Percentiles rank a stretch among this genome's conserved stretches.
Conservation (phyloP, 2,113 vertebrate species). For the Sprattus sprattus region DNA sequence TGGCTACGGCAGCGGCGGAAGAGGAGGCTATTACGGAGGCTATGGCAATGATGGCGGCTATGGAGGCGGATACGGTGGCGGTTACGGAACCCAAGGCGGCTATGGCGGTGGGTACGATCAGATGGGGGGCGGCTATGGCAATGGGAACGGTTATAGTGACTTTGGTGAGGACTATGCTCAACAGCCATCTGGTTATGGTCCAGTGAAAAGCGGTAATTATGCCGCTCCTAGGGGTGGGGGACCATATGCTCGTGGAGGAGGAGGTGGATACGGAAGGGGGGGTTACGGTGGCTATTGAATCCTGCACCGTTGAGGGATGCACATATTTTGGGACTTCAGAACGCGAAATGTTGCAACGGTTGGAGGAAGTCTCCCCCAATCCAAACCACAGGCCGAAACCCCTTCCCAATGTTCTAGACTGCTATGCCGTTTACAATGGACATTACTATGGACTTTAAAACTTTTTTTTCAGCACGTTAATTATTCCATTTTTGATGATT, state of each 20-base stretch:
- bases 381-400: conserved; percentile 11
- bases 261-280: conserved; percentile 66
- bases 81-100: conserved; percentile 67
- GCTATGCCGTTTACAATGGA: conserved; percentile 15
- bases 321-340: conserved; percentile 13
- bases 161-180: conserved; percentile 86
- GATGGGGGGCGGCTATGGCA: conserved; percentile 76
- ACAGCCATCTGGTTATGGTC: conserved; percentile 85
- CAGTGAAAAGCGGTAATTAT: conserved; percentile 84
- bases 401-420: not conserved
- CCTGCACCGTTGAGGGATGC: not conserved
- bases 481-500: conserved; percentile 19
- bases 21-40: conserved; percentile 68
- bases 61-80: conserved; percentile 64
- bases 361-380: conserved; percentile 1
- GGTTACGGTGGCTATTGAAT: conserved; percentile 62
- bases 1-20: conserved; percentile 53
- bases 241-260: conserved; percentile 83
- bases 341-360: not conserved
- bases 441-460: conserved; percentile 17
- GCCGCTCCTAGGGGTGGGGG: conserved; percentile 78
- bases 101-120: conserved; percentile 68
- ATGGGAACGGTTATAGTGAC: conserved; percentile 86
- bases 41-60: conserved; percentile 54
- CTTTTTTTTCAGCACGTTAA: conserved; percentile 11